Base-by-base conservation (phyloP, 2,888 invertebrate species). In the Megamerina dolium region DNA sequence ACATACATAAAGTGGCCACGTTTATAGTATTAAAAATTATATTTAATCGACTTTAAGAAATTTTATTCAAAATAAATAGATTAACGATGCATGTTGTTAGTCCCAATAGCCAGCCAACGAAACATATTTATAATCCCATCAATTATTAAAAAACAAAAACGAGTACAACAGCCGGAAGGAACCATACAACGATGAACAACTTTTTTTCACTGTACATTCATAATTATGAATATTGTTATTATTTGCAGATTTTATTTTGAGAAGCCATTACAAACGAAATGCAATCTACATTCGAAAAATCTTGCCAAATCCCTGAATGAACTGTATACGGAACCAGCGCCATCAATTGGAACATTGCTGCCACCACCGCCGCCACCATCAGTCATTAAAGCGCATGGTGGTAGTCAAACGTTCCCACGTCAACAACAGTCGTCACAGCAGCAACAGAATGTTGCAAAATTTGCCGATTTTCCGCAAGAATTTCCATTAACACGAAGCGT, bases 281-380 rank as follows among this genome's bases (percentile, higher is more conserved):
- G 68, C 48, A 65, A 64, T 54, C 51, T 70, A 32, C 68, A 70
- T 52, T 60, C 68, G 3, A 66, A 61, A 44, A 69, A 67, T 49
- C 59, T 72, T 37, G 65, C 71, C 46, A 71, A 70, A 48, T 70
- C 70, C 17, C 53, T 72, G 20, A 72, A 72, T 47, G 69, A 72
- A 53, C 60, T 72, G n/a, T 67, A 67, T 48, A 58, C 63, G 8
- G 66, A 68, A 38, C 53, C 66, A n/a, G 50, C 59, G 9, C 54
- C 59, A 10, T 37, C 51, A 3, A 30, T 50, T 21, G 34, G 53
- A 21, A 50, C 52, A 6, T 52, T 54, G 8, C 50, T 54, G 5
- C 53, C 55, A 4, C 49, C 53, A 27, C 51, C 55, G 8, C 50
- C 55, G 5, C 53, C 55, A 4, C 49, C 53, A 27, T 52, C 55